Conservation (phyloP, 1,140 invertebrate genomes). For the Calliphora vicina region DNA sequence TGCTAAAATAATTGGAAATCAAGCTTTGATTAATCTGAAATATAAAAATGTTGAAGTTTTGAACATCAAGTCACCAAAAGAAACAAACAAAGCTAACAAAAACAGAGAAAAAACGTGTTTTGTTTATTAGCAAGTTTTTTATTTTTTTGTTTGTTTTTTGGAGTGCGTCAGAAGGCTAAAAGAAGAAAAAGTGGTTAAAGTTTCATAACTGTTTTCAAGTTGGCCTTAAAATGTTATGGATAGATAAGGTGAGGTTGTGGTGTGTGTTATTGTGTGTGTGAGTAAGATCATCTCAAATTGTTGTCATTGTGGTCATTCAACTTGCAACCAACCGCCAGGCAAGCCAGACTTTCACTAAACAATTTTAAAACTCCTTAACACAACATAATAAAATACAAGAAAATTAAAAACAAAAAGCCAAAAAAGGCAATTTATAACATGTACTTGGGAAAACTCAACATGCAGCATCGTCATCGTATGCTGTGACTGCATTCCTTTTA, state of each 20-base stretch:
- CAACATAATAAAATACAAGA: background rate
- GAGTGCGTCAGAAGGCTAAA: no score
- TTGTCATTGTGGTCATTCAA: slow-evolving; percentile 14
- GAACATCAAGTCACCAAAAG: no score
- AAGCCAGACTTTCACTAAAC: slow-evolving; percentile 18
- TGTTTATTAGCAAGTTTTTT: background rate
- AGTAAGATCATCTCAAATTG: background rate
- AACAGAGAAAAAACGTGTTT: background rate
- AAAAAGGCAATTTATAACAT: background rate
- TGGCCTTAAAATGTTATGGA: background rate
- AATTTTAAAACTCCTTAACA: slow-evolving; percentile 16
- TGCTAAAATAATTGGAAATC: background rate
- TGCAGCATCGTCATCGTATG: background rate
- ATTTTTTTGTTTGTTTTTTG: background rate
- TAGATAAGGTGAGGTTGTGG: background rate
- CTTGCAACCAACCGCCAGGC: background rate
- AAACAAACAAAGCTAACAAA: no score
- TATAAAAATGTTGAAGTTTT: background rate
- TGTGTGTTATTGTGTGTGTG: background rate
- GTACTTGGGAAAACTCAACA: slow-evolving; percentile 4
- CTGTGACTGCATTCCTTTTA: background rate
- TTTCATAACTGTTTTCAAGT: slow-evolving; percentile 14
- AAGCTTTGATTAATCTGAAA: background rate
- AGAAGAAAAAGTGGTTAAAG: background rate
- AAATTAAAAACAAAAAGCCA: background rate